Evolutionary conservation across 2,113 vertebrate genomes (phyloP).

Genomic region (Himantopus leucocephalus): DNA sequence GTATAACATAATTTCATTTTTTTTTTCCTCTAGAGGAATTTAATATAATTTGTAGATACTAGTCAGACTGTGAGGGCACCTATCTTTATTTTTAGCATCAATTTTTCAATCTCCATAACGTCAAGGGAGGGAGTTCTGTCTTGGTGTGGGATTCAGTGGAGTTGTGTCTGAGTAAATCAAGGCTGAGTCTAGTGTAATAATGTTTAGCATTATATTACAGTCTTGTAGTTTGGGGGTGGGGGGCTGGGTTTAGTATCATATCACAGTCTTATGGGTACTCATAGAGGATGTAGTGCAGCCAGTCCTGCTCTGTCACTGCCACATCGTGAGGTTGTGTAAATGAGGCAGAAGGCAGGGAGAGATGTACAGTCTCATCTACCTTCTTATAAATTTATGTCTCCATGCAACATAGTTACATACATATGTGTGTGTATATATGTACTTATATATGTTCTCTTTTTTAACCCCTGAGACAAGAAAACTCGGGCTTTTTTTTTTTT

Average conservation of each 20-base stretch:
- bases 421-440: background rate
- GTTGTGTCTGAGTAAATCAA: background rate
- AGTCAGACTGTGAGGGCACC: background rate
- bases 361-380: background rate
- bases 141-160: background rate
- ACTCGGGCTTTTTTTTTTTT: background rate
- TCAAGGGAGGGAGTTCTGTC: background rate
- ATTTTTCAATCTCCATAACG: background rate
- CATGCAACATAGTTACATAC: background rate
- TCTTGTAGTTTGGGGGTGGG: background rate
- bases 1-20: background rate
- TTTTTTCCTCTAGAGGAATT: background rate
- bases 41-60: background rate
- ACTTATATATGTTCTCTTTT: background rate
- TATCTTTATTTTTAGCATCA: conserved; percentile 1
- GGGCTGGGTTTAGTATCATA: background rate
- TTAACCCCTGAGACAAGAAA: background rate
- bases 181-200: background rate
- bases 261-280: background rate
- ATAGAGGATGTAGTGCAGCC: background rate
- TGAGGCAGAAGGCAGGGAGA: background rate
- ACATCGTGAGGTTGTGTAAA: background rate
- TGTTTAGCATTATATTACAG: background rate
- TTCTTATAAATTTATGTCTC: background rate
- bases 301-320: background rate